These are phyloP conservation scores for Lasioglossum figueresi DNA, from an alignment of 2,888 invertebrate species.

Conservation along the genomic window DNA sequence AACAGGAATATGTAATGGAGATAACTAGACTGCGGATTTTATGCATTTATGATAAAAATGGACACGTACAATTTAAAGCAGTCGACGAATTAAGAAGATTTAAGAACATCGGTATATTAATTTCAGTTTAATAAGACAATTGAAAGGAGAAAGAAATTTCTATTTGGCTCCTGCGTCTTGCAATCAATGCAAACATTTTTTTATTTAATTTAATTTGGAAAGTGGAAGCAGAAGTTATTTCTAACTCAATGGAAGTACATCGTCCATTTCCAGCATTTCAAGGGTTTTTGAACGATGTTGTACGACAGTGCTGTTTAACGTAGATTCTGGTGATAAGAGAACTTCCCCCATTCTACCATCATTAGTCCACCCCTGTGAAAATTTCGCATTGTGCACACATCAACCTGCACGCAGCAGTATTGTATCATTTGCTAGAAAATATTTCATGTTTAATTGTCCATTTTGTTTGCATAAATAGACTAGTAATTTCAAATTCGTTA, in stretches of 20 bases:
- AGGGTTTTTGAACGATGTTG: not conserved
- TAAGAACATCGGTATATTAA: too few species aligned
- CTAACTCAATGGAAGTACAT: not conserved
- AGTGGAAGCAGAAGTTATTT: not conserved
- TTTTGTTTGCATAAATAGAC: not conserved
- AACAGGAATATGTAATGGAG: too few species aligned
- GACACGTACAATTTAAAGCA: too few species aligned
- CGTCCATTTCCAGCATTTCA: not conserved
- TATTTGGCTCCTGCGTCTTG: too few species aligned
- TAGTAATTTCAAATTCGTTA: not conserved
- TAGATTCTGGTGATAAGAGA: not conserved
- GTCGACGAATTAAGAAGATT: too few species aligned
- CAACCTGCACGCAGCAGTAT: not conserved
- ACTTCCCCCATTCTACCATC: not conserved
- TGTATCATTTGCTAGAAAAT: not conserved
- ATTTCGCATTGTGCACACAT: not conserved
- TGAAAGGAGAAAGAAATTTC: too few species aligned
- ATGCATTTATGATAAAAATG: too few species aligned
- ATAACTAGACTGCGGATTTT: too few species aligned
- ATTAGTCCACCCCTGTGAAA: conserved; percentile 3
- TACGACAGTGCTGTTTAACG: conserved; percentile 14
- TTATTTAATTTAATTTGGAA: too few species aligned
- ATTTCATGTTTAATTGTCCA: not conserved
- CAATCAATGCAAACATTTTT: too few species aligned
- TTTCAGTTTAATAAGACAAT: too few species aligned